Conservation (phyloP, 2,113 vertebrate species). For the Zosterops hypoxanthus region DNA sequence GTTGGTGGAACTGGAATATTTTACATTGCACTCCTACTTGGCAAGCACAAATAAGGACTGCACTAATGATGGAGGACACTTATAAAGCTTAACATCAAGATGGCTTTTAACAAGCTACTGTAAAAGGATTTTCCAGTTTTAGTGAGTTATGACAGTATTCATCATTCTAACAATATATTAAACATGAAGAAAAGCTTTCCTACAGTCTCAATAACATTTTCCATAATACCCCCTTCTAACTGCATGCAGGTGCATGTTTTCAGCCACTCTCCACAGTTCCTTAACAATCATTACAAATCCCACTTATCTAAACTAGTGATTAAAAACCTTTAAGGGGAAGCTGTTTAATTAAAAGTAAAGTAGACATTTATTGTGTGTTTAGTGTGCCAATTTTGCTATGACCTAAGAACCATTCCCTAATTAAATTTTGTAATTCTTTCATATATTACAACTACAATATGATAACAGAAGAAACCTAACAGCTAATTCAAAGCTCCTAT, state of each 20-base stretch:
- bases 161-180: neutral
- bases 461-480: neutral
- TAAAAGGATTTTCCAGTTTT: neutral
- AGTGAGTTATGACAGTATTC: neutral
- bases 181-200: neutral
- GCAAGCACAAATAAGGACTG: neutral
- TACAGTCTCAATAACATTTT: neutral
- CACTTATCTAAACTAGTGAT: conserved; percentile 57
- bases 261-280: conserved; percentile 4
- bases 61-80: neutral
- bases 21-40: neutral
- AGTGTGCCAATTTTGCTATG: neutral
- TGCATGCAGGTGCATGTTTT: conserved; percentile 36
- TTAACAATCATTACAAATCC: conserved; percentile 44
- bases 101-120: neutral
- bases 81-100: neutral
- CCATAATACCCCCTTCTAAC: neutral
- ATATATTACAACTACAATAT: neutral
- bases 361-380: conserved; percentile 35
- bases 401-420: conserved; percentile 44
- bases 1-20: neutral
- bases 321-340: conserved; percentile 45
- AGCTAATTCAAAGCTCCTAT: neutral
- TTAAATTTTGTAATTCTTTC: conserved; percentile 34
- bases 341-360: conserved; percentile 66